Evolutionary conservation across 2,888 invertebrate species (phyloP), one percentile per base, ranked within the genome.

Genomic region (Autographa gamma): DNA sequence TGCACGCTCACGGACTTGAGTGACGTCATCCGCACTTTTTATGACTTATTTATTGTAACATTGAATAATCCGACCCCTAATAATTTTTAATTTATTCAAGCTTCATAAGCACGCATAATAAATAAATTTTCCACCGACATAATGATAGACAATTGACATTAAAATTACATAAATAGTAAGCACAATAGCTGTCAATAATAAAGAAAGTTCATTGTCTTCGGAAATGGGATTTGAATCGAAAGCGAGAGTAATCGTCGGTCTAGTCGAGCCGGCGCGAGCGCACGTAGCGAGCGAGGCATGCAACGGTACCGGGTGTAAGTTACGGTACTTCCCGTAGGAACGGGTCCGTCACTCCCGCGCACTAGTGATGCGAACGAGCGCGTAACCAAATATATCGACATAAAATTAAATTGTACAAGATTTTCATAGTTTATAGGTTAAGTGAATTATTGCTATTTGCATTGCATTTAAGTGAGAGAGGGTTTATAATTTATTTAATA

Each of bases 261-360:
- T 85, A 85, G 83, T 88, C 82, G 77, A 84, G 81, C 81, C 68
- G 81, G 81, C 79, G 83, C 82, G 68, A 66, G 83, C 85, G 86
- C 86, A 85, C 82, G 85, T 73, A 74, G 80, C 76, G 68, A 63
- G 66, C 77, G 79, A n/a, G 74, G 74, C 79, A 69, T 77, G 76
- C 87, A 92, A 93, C 93, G 93, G 94, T 91, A 93, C 85, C 88
- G 80, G 87, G 89, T 86, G 93, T 93, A 89, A 82, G 81, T 84
- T 87, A 89, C 92, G 91, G 91, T 90, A 90, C 82, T 89, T 92
- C 92, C 91, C 92, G 91, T 91, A 89, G 91, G 91, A 88, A 86
- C 79, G 82, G 85, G 80, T 79, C 76, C 38, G 72, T 56, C 63
- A 71, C 73, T 82, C 82, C 81, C 79, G 79, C 65, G 77, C 34